Conservation (phyloP, 92 coral and sea anemone genomes). For the Porites evermanni region DNA sequence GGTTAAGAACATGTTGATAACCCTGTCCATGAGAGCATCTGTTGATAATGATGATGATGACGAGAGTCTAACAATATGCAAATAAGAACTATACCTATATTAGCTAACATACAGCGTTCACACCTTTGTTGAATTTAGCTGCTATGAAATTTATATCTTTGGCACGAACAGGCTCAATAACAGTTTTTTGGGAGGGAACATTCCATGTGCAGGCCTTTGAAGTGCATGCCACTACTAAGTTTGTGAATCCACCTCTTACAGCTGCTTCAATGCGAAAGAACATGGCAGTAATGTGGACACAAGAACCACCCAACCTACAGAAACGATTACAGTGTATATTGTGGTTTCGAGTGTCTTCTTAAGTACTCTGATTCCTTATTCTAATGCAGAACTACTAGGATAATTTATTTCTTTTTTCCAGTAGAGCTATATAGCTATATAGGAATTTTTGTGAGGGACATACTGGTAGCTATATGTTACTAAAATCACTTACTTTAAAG, state of each 20-base stretch:
- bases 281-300: slow-evolving; percentile 52
- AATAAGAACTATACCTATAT: too few species aligned
- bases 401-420: too few species aligned
- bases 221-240: slow-evolving; percentile 45
- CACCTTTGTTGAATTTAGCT: slow-evolving; percentile 32
- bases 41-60: too few species aligned
- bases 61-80: too few species aligned
- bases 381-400: too few species aligned
- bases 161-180: slow-evolving; percentile 38
- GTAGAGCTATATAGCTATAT: too few species aligned
- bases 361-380: too few species aligned
- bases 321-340: background rate
- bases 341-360: background rate
- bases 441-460: too few species aligned
- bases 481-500: background rate
- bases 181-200: slow-evolving; percentile 52
- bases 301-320: slow-evolving; percentile 44
- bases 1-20: too few species aligned
- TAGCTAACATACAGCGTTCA: background rate
- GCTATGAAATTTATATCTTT: slow-evolving; percentile 47
- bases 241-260: slow-evolving; percentile 26
- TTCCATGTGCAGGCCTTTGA: slow-evolving; percentile 59
- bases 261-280: slow-evolving; percentile 56
- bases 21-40: too few species aligned
- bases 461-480: background rate